Percentiles rank a stretch among this genome's conserved stretches.
Evolutionary conservation across 30 jellyfish, hydroid and myxozoan species (phyloP).

Genomic region (Turritopsis rubra): DNA sequence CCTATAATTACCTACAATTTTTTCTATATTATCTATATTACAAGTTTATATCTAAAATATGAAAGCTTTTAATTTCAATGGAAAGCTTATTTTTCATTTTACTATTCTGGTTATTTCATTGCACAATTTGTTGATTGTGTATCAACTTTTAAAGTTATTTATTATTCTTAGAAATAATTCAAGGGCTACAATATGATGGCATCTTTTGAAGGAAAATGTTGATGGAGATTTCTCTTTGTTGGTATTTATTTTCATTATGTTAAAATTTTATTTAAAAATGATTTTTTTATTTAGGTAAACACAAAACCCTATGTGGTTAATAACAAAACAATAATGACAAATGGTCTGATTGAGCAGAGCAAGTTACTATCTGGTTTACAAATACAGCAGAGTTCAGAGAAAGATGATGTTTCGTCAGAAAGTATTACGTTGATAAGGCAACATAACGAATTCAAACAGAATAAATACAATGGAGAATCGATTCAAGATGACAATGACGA

Average conservation of each 20-base stretch:
- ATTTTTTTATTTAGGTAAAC: neutral
- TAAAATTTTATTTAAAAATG: neutral
- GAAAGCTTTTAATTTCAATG: no score
- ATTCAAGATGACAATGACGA: neutral
- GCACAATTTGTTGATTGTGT: no score
- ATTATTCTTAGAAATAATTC: no score
- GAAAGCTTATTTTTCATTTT: no score
- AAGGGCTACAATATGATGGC: no score
- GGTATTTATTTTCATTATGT: neutral
- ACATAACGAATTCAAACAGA: neutral
- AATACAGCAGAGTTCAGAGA: neutral
- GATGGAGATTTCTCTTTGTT: neutral
- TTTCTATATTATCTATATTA: no score
- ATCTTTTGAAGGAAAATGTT: no score
- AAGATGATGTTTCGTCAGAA: neutral
- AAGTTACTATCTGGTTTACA: neutral
- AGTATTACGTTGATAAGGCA: neutral
- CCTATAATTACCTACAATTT: no score
- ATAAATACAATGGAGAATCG: neutral
- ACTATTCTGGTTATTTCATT: no score
- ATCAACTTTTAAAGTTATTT: no score
- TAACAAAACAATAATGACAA: neutral
- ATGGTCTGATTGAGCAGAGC: constrained; percentile 9
- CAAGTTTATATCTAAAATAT: no score
- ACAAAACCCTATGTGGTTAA: neutral